Percentiles rank a stretch among this genome's conserved stretches.
phyloP scores from a whole-genome alignment of 2,113 vertebrate species.

The Gallinago jamesoni region DNA sequence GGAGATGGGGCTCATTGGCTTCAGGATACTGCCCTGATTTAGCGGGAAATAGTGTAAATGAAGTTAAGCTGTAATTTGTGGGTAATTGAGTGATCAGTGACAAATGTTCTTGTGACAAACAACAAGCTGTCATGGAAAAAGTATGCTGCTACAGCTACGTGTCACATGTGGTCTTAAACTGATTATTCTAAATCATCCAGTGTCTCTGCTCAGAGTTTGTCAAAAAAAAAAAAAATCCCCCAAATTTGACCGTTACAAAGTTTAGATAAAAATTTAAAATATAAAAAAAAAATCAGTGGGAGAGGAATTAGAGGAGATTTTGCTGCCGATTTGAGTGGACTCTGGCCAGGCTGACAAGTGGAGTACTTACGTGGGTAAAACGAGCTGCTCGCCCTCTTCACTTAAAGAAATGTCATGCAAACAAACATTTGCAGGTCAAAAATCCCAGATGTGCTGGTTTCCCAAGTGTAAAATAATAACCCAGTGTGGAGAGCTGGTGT shows the following conservation, averaged over 20 bases:
- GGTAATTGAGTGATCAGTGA: conserved; percentile 59
- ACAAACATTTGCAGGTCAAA: conserved; percentile 37
- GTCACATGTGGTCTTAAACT: conserved; percentile 48
- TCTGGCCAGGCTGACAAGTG: neutral
- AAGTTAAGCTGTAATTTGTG: conserved; percentile 32
- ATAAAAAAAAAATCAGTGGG: neutral
- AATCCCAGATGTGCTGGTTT: neutral
- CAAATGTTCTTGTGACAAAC: conserved; percentile 39
- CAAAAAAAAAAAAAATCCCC: neutral
- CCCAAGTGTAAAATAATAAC: conserved; percentile 10
- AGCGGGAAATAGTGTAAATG: conserved; percentile 26
- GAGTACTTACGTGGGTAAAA: neutral
- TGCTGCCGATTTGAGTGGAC: neutral
- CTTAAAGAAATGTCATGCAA: conserved; percentile 24
- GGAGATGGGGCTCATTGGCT: neutral
- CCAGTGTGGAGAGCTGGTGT: neutral
- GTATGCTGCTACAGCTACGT: neutral
- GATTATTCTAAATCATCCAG: conserved; percentile 34
- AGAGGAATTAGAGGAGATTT: neutral
- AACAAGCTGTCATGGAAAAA: conserved; percentile 48
- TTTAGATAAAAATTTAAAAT: neutral
- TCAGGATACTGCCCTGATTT: neutral
- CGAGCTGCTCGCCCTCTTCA: neutral
- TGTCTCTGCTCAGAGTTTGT: neutral
- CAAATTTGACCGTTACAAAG: neutral